Base-by-base conservation (phyloP, 1,140 invertebrate species). In the Melanaphis sacchari region DNA sequence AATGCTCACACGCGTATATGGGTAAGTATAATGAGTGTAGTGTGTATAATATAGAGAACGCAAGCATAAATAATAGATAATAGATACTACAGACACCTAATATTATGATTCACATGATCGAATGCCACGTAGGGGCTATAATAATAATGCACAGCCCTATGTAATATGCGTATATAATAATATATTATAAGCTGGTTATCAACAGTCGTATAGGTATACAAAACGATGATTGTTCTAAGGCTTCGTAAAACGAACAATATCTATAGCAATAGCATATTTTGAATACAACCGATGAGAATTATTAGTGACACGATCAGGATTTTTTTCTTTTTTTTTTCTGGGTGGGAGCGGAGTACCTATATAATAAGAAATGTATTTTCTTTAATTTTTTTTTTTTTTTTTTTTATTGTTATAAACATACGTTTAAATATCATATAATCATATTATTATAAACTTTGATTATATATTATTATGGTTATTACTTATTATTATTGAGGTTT, bases 111-210 rank as follows among this genome's bases (percentile, higher is more conserved):
- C 15, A n/a, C 59, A 15, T n/a, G 59, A 76, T 76, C 59, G 59
- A 76, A 76, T 76, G 59, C 31, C 59, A n/a, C 59, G 59, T 76
- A 76, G 59, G 59, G 59, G n/a, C 59, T n/a, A 76, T 76, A 76
- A 18, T 76, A 76, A 36, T 76, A 76, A 76, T n/a, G 9, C 9
- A n/a, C 31, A 18, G 59, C 59, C 59, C 59, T 36, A n/a, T 76
- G 1, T 21, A n/a, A 76, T 76, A 59, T 54, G 54, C 54, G 26
- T 54, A 9, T 54, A 59, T n/a, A 66, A 76, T 21, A 76, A 76
- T 36, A n/a, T 76, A n/a, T n/a, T 76, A 18, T 76, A 76, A 31
- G 59, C 31, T n/a, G 59, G n/a, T 76, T n/a, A 76, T n/a, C 15
- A 18, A 76, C 59, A 9, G 59, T 66, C 59, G 31, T 31, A n/a